These are phyloP conservation scores for Trichopria drosophilae DNA, from an alignment of 2,888 invertebrate genomes.

Conservation along the genomic window DNA sequence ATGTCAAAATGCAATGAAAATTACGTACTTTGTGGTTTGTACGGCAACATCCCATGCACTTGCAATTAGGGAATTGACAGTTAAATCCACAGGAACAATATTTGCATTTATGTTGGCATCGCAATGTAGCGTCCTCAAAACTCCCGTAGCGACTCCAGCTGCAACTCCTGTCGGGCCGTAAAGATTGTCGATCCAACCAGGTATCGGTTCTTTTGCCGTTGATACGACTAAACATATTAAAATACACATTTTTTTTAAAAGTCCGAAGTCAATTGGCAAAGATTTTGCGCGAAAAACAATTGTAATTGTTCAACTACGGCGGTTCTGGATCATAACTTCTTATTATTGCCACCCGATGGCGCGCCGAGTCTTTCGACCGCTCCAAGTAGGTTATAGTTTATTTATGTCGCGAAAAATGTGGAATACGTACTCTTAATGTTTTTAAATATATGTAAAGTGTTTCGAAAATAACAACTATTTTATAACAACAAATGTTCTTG, in stretches of 20 bases:
- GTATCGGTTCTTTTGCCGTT: constrained; percentile 65
- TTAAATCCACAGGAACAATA: constrained; percentile 74
- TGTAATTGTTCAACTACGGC: too few species aligned
- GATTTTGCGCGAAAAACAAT: too few species aligned
- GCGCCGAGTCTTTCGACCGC: too few species aligned
- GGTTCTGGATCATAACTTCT: too few species aligned
- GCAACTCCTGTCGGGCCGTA: constrained; percentile 74
- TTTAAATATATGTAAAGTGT: too few species aligned
- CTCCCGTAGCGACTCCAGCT: constrained; percentile 67
- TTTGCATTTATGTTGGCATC: constrained; percentile 67
- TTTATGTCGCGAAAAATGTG: too few species aligned
- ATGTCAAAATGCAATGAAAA: not conserved
- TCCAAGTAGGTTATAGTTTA: too few species aligned
- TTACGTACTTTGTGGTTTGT: constrained; percentile 44
- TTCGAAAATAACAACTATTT: too few species aligned
- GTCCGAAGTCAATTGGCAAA: not conserved
- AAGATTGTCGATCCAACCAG: constrained; percentile 78
- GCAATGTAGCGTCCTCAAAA: constrained; percentile 69
- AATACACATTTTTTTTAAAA: not conserved
- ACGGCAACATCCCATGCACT: constrained; percentile 64
- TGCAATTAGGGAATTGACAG: constrained; percentile 71
- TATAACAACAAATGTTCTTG: too few species aligned
- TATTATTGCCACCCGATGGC: too few species aligned
- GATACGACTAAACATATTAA: constrained; percentile 62
- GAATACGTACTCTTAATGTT: too few species aligned